A percentile compares a stretch with the other conserved stretches of the same genome.
Conservation (phyloP, 1,140 invertebrate genomes). For the Tetramorium alpestre region DNA sequence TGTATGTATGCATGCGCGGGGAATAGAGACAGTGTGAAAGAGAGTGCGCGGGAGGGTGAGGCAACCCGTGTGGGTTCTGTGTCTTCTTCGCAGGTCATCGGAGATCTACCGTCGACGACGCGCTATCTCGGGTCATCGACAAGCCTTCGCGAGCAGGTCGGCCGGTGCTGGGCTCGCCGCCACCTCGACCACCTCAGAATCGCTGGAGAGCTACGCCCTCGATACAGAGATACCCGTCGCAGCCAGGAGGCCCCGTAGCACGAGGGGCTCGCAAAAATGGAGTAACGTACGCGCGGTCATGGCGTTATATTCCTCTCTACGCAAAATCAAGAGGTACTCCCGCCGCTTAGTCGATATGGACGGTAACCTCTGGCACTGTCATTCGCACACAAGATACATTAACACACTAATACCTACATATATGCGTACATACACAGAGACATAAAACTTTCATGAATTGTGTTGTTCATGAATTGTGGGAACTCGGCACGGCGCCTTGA, state of each 20-base stretch:
- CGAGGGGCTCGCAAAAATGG: constrained; percentile 92
- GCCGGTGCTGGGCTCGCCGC: constrained; percentile 21
- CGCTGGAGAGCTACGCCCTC: constrained; percentile 79
- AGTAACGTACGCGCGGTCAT: constrained; percentile 93
- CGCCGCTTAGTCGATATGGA: constrained; percentile 69
- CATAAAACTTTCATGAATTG: neutral
- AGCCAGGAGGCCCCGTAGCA: constrained; percentile 79
- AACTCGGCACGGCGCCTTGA: constrained; percentile 19
- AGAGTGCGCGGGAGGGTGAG: constrained; percentile 52
- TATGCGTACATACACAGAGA: neutral
- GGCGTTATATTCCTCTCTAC: constrained; percentile 94
- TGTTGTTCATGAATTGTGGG: neutral
- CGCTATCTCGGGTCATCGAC: constrained; percentile 67
- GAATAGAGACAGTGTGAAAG: neutral
- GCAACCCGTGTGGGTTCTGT: constrained; percentile 71
- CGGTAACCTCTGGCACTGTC: constrained; percentile 70
- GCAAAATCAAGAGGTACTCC: constrained; percentile 94
- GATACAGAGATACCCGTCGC: constrained; percentile 74
- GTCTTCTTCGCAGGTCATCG: constrained; percentile 82
- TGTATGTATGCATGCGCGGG: neutral
- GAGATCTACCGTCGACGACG: constrained; percentile 73
- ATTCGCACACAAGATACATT: constrained; percentile 13
- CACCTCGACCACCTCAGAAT: constrained; percentile 80
- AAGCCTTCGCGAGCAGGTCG: constrained; percentile 58
- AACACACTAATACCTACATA: neutral